These are phyloP conservation scores for Alca torda DNA, from an alignment of 2,797 vertebrate genomes.

Conservation along the genomic window DNA sequence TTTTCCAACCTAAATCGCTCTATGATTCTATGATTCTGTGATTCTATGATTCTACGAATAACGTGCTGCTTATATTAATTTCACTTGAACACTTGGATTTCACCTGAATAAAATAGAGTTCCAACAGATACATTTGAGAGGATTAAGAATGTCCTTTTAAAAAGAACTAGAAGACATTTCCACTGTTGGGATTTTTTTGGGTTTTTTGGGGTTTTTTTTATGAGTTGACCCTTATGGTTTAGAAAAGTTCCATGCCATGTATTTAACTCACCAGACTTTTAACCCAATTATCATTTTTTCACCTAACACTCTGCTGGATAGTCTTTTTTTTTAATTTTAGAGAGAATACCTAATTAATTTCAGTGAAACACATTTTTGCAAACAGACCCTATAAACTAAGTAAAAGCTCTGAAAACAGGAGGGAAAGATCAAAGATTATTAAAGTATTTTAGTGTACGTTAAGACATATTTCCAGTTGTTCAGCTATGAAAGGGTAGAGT, in stretches of 20 bases:
- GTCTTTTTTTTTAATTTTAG: background rate
- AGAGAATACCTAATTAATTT: background rate
- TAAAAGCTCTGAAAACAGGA: background rate
- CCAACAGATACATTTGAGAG: background rate
- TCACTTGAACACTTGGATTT: background rate
- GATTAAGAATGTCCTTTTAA: background rate
- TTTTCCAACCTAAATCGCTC: background rate
- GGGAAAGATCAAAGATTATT: background rate
- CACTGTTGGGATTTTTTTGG: background rate
- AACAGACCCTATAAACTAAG: background rate
- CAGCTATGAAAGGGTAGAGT: background rate
- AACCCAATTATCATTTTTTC: background rate
- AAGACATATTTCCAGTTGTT: background rate
- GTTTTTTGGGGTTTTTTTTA: background rate
- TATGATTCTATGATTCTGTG: background rate
- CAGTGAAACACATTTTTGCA: background rate
- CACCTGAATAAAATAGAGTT: background rate
- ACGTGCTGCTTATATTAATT: background rate
- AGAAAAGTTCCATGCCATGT: background rate
- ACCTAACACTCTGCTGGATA: background rate
- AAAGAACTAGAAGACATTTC: background rate
- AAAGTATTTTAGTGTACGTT: background rate
- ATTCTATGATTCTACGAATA: background rate
- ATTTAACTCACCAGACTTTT: background rate
- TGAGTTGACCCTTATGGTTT: background rate